A percentile compares a stretch with the other conserved stretches of the same genome.
These are phyloP conservation scores for Neoascia interrupta DNA, from an alignment of 2,888 invertebrate genomes.

Conservation along the genomic window DNA sequence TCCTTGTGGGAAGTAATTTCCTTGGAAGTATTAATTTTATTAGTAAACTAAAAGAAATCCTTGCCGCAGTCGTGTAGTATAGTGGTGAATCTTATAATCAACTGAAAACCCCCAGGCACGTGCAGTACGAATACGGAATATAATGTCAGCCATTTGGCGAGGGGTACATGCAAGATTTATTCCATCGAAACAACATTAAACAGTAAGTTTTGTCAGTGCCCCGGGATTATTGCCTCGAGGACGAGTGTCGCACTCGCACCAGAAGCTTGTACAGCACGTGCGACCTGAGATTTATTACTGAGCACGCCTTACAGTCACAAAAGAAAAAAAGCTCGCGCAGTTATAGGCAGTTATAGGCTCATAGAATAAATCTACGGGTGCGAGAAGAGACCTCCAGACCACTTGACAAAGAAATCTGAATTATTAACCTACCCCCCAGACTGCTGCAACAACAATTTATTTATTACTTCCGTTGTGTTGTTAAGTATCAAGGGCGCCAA, in stretches of 20 bases:
- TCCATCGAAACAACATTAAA: conserved; percentile 7
- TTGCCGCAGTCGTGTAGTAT: too few species aligned
- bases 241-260: too few species aligned
- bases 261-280: too few species aligned
- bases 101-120: neutral
- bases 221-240: too few species aligned
- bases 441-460: neutral
- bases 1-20: conserved; percentile 23
- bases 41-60: conserved; percentile 24
- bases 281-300: neutral
- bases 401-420: neutral
- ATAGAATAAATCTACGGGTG: neutral
- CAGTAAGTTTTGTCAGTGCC: neutral
- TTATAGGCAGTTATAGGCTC: too few species aligned
- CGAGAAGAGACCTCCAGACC: neutral
- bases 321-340: too few species aligned
- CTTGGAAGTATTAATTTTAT: conserved; percentile 13
- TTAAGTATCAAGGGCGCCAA: neutral
- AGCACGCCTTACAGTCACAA: neutral
- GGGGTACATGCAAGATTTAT: conserved; percentile 12
- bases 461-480: neutral
- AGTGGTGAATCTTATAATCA: too few species aligned
- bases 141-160: conserved; percentile 9
- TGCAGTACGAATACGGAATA: neutral
- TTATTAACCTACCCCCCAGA: neutral